Evolutionary conservation across 2,888 invertebrate genomes (phyloP).

Genomic region (Zonitis immaculata): DNA sequence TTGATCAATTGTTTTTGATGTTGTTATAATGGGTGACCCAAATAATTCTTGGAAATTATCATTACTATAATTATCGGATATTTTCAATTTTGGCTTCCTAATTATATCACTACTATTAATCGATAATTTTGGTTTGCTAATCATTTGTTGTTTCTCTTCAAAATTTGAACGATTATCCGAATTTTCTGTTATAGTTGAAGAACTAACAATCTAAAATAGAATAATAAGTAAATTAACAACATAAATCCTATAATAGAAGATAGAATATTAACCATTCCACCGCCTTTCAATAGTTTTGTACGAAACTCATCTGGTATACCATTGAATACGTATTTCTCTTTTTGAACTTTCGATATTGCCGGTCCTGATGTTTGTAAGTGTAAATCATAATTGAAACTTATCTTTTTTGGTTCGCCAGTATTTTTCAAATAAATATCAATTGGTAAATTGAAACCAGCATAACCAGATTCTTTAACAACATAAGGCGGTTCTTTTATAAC

Average conservation of each 20-base stretch:
- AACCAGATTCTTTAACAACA: slow-evolving; percentile 86
- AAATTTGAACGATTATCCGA: slow-evolving; percentile 32
- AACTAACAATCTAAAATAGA: slow-evolving; percentile 39
- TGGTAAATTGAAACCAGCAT: slow-evolving; percentile 87
- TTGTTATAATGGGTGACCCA: slow-evolving; percentile 68
- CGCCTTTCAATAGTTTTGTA: slow-evolving; percentile 80
- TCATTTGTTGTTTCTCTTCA: slow-evolving; percentile 53
- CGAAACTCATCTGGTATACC: slow-evolving; percentile 87
- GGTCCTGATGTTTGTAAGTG: slow-evolving; percentile 72
- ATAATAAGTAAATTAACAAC: background rate
- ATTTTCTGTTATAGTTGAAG: slow-evolving; percentile 28
- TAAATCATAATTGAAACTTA: slow-evolving; percentile 80
- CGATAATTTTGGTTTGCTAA: slow-evolving; percentile 67
- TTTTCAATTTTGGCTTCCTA: slow-evolving; percentile 45
- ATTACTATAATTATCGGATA: slow-evolving; percentile 40
- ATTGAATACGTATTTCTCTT: slow-evolving; percentile 79
- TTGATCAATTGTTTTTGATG: slow-evolving; percentile 12
- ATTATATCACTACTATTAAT: slow-evolving; percentile 45
- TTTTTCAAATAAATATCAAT: slow-evolving; percentile 87
- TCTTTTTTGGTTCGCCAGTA: slow-evolving; percentile 85
- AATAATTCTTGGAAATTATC: slow-evolving; percentile 74
- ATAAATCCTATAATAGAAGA: background rate
- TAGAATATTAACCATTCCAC: slow-evolving; percentile 55
- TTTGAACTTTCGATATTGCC: slow-evolving; percentile 64
- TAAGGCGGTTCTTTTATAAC: slow-evolving; percentile 90